Evolutionary conservation across 2,888 invertebrate genomes (phyloP).

Genomic region (Caradrina clavipalpis): DNA sequence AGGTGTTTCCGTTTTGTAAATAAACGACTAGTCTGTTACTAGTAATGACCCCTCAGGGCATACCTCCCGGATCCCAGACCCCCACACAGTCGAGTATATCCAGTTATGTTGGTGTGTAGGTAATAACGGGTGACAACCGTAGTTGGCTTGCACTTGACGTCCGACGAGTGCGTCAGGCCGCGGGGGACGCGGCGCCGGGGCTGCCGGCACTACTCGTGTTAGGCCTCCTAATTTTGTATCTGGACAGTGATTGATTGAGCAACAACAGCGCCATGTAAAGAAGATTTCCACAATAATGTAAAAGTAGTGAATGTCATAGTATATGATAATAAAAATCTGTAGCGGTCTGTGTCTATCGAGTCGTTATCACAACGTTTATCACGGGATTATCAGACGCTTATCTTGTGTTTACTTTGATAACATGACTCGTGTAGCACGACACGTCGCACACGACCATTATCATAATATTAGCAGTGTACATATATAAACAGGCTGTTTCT

Average conservation of each 20-base stretch:
- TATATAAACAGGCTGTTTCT: background rate
- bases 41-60: background rate
- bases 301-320: background rate
- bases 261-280: too few species aligned
- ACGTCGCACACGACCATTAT: background rate
- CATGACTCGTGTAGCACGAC: slow-evolving; percentile 8
- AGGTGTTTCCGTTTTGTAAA: too few species aligned
- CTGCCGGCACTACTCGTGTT: background rate
- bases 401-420: slow-evolving; percentile 46
- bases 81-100: background rate
- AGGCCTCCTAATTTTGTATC: too few species aligned
- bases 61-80: too few species aligned
- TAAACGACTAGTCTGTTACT: too few species aligned
- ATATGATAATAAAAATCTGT: slow-evolving; percentile 35
- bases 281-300: background rate
- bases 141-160: slow-evolving; percentile 3
- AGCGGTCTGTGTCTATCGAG: background rate
- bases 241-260: too few species aligned
- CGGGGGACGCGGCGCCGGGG: background rate
- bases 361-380: slow-evolving; percentile 43
- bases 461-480: slow-evolving; percentile 6
- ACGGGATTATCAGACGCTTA: slow-evolving; percentile 30
- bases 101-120: background rate
- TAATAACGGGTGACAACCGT: background rate
- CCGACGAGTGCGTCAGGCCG: slow-evolving; percentile 6